phyloP scores from a whole-genome alignment of 1,140 invertebrate species.

The Brachionus calyciflorus region DNA sequence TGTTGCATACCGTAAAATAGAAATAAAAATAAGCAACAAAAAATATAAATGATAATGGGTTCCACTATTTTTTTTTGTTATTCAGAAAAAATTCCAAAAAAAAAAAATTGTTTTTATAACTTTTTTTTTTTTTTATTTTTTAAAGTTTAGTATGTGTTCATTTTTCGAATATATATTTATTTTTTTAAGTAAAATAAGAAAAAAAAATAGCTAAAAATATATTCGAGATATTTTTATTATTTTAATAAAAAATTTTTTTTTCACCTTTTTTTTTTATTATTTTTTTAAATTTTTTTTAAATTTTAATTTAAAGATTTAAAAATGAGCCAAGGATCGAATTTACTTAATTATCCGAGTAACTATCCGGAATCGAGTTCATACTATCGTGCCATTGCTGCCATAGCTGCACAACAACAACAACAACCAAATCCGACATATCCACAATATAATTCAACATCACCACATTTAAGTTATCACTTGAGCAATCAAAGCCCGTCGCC shows the following conservation, averaged over 20 bases:
- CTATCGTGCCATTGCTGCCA: slow-evolving; percentile 33
- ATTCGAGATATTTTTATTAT: slow-evolving; percentile 37
- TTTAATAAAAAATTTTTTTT: slow-evolving; percentile 25
- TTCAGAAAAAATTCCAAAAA: neutral
- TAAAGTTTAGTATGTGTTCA: neutral
- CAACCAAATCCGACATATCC: neutral
- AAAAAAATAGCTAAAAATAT: slow-evolving; percentile 39
- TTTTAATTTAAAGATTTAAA: neutral
- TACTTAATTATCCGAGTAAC: neutral
- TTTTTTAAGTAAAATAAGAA: too few species aligned
- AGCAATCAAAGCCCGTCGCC: neutral
- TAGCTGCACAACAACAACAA: slow-evolving; percentile 20
- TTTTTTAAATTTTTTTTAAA: neutral
- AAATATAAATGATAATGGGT: slow-evolving; percentile 44
- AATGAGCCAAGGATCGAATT: slow-evolving; percentile 17
- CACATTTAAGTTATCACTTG: slow-evolving; percentile 34
- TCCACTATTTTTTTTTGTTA: slow-evolving; percentile 18
- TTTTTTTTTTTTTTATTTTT: slow-evolving; percentile 23
- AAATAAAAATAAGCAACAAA: too few species aligned
- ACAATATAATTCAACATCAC: neutral
- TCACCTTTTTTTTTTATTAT: slow-evolving; percentile 36
- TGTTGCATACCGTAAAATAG: slow-evolving; percentile 43
- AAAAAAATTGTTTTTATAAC: slow-evolving; percentile 44
- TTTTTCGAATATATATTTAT: slow-evolving; percentile 13
- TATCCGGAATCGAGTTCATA: neutral